Evolutionary conservation across 2,797 vertebrate genomes (phyloP).

Genomic region (Buphagus erythrorhynchus): DNA sequence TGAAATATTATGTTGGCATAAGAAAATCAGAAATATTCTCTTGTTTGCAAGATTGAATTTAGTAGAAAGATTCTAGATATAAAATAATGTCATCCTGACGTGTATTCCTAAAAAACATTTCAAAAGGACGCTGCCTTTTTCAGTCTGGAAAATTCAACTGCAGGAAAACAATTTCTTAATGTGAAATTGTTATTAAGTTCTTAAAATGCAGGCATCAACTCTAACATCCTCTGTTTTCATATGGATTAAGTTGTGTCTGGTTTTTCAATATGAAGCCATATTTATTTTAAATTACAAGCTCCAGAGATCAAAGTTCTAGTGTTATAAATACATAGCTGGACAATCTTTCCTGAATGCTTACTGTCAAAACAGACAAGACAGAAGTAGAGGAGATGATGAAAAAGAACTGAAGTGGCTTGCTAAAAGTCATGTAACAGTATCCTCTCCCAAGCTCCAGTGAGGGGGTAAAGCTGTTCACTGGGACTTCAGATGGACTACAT

Average conservation of each 20-base stretch:
- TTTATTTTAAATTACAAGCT: neutral
- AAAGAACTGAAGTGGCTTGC: neutral
- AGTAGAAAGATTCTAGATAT: neutral
- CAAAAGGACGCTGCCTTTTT: neutral
- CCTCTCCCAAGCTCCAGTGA: neutral
- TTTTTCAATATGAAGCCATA: neutral
- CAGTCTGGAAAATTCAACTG: neutral
- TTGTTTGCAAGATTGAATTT: neutral
- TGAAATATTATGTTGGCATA: neutral
- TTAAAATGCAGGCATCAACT: neutral
- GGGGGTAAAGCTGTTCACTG: neutral
- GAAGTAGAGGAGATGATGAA: neutral
- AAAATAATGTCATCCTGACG: neutral
- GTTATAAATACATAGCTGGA: neutral
- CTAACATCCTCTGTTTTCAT: neutral
- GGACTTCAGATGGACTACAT: neutral
- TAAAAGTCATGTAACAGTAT: neutral
- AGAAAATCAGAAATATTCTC: neutral
- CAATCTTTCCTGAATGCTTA: neutral
- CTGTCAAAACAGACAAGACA: neutral
- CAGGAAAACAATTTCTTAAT: neutral
- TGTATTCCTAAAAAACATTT: neutral
- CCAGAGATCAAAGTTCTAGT: neutral
- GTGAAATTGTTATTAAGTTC: neutral
- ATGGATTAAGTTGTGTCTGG: neutral